Conservation (phyloP, 2,888 invertebrate species). For the Amorpha juglandis region DNA sequence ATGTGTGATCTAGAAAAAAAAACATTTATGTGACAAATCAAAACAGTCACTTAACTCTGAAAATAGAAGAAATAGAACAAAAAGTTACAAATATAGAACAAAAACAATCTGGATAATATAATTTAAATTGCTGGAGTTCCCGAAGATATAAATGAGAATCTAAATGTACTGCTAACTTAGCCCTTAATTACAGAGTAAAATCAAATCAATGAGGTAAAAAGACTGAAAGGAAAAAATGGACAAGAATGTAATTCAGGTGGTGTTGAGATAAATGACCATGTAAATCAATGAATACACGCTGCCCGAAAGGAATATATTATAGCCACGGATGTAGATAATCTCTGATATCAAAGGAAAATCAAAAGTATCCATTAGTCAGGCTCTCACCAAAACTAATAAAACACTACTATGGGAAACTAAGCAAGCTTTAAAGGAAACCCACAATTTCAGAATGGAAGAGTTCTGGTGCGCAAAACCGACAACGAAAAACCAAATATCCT, state of each 20-base stretch:
- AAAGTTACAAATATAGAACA: background rate
- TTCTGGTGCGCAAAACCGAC: background rate
- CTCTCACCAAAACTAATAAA: background rate
- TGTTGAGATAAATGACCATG: background rate
- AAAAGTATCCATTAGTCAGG: background rate
- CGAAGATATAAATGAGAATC: no score
- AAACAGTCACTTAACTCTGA: background rate
- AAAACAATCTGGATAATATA: no score
- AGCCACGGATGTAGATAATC: background rate
- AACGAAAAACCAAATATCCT: background rate
- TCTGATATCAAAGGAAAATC: background rate
- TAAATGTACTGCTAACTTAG: no score
- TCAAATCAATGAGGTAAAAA: constrained; percentile 2
- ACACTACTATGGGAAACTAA: constrained; percentile 2
- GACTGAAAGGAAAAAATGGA: background rate
- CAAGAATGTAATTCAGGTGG: background rate
- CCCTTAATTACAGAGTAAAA: constrained; percentile 5
- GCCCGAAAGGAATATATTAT: background rate
- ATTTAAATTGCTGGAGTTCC: no score
- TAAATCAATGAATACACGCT: background rate
- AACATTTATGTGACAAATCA: constrained; percentile 5
- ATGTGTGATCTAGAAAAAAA: background rate
- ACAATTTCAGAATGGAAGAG: constrained; percentile 5
- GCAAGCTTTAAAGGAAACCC: background rate
- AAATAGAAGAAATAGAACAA: background rate